These are phyloP conservation scores for Mustelus asterias DNA, from an alignment of 2,113 vertebrate species.

Conservation along the genomic window DNA sequence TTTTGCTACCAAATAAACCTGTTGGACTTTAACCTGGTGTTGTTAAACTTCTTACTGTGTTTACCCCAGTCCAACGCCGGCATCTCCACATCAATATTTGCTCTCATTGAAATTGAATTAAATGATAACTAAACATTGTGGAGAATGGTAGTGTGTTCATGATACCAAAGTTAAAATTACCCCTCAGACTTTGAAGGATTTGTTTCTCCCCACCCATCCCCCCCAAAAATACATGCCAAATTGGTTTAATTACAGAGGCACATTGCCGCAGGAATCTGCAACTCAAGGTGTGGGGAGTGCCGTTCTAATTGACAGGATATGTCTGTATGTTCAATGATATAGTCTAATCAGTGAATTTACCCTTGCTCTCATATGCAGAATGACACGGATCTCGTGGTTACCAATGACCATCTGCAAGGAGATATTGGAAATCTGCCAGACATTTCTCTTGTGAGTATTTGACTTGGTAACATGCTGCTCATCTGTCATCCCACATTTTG, in stretches of 20 bases:
- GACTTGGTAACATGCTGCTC: too few relatives aligned
- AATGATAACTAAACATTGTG: neutral
- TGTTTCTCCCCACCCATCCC: neutral
- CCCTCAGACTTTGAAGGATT: neutral
- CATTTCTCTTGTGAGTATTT: conserved; percentile 80
- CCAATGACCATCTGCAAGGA: conserved; percentile 59
- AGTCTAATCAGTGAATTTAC: neutral
- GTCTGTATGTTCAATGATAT: too few relatives aligned
- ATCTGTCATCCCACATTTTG: neutral
- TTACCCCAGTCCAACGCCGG: too few relatives aligned
- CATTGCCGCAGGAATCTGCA: neutral
- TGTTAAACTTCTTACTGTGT: too few relatives aligned
- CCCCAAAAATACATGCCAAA: neutral
- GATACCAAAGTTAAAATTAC: neutral
- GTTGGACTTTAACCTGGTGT: too few relatives aligned
- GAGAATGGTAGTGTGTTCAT: neutral
- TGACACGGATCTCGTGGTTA: conserved; percentile 68
- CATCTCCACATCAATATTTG: too few relatives aligned
- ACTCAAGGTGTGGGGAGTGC: neutral
- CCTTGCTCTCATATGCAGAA: conserved; percentile 58
- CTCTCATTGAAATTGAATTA: neutral
- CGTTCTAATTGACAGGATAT: neutral
- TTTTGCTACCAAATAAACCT: too few relatives aligned
- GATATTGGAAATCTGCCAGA: conserved; percentile 70
- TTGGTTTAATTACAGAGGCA: neutral